phyloP scores from a whole-genome alignment of 2,113 vertebrate species.

The Podiceps cristatus region DNA sequence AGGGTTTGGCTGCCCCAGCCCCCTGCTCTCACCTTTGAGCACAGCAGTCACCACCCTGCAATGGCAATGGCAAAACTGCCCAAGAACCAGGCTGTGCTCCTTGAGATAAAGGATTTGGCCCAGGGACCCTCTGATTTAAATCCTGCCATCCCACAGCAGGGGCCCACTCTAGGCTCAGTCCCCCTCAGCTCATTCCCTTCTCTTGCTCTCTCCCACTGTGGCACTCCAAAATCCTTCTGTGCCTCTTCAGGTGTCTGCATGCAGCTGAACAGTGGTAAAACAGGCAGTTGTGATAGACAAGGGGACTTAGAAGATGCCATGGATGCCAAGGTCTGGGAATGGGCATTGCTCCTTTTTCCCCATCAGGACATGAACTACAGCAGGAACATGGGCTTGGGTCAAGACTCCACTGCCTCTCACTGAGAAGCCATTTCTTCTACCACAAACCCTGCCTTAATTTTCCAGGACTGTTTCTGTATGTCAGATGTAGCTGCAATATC shows the following conservation, averaged over 20 bases:
- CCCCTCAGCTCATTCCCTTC: neutral
- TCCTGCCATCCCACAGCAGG: neutral
- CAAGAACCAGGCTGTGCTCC: neutral
- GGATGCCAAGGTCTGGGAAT: neutral
- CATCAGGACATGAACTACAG: neutral
- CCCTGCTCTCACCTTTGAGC: neutral
- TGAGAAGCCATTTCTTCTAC: neutral
- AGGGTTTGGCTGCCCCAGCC: neutral
- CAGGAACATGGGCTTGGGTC: neutral
- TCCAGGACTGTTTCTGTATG: neutral
- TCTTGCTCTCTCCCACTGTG: neutral
- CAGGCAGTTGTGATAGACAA: neutral
- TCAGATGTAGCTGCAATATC: neutral
- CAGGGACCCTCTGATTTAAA: neutral
- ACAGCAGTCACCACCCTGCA: neutral
- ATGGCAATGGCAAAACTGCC: neutral
- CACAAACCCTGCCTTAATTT: neutral
- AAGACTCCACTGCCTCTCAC: rapidly evolving
- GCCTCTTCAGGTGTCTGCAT: neutral
- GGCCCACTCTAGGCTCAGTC: neutral
- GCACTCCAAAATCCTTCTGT: neutral
- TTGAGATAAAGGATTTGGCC: neutral
- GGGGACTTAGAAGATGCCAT: neutral
- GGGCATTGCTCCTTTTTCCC: neutral
- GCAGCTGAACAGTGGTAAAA: neutral